phyloP scores from a whole-genome alignment of 1,140 invertebrate species.

The Euura lappo region DNA sequence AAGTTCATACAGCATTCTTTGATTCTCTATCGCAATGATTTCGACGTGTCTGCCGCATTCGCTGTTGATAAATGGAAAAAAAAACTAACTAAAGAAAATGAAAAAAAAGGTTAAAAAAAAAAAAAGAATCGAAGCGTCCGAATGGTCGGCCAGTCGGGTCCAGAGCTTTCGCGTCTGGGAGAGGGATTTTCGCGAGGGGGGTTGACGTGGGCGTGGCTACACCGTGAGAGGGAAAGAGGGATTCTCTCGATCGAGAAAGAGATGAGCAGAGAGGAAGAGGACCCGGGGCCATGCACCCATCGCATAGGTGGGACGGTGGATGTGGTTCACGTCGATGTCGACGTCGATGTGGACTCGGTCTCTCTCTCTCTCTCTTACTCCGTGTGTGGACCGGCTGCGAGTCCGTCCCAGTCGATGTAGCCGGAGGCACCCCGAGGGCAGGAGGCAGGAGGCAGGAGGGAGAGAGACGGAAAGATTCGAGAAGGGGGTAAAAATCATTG shows the following conservation, averaged over 20 bases:
- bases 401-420: not conserved
- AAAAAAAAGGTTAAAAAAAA: too few species aligned
- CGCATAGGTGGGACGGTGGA: not conserved
- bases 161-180: not conserved
- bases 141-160: not conserved
- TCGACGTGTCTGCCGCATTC: too few species aligned
- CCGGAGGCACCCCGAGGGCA: not conserved
- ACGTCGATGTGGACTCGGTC: not conserved
- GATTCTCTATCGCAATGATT: too few species aligned
- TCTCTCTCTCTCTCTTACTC: not conserved
- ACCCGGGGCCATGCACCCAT: too few species aligned
- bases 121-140: not conserved
- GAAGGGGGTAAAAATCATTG: conserved; percentile 61
- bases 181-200: not conserved
- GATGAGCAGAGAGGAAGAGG: conserved; percentile 10
- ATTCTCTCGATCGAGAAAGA: conserved; percentile 6
- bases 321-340: too few species aligned
- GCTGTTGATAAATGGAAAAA: too few species aligned
- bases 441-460: too few species aligned
- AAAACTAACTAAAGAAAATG: too few species aligned
- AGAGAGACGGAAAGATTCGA: conserved; percentile 19
- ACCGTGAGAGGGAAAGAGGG: not conserved
- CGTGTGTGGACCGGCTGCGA: not conserved
- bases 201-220: not conserved
- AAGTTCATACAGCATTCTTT: too few species aligned